phyloP scores from a whole-genome alignment of 2,888 invertebrate genomes.

The Diplolepis rosae region DNA sequence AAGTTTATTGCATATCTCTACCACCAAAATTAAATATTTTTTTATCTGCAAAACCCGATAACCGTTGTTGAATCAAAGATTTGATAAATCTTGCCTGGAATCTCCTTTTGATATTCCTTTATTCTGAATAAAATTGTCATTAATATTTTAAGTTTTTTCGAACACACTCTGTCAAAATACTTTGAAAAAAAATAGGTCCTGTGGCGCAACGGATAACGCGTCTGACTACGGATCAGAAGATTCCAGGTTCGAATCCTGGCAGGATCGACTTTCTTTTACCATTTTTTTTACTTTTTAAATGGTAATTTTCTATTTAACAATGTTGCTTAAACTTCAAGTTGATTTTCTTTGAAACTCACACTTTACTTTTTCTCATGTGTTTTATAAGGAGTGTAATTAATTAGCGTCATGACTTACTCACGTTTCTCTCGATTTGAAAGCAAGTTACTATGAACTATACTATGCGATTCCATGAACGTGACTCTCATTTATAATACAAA shows the following conservation, averaged over 20 bases:
- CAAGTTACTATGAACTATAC: background rate
- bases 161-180: background rate
- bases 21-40: too few species aligned
- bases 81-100: too few species aligned
- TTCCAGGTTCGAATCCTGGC: slow-evolving; percentile 75
- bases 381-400: background rate
- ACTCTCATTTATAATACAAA: slow-evolving; percentile 14
- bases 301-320: background rate
- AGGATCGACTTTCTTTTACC: slow-evolving; percentile 53
- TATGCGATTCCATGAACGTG: slow-evolving; percentile 3
- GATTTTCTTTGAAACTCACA: background rate
- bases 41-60: too few species aligned
- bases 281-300: background rate
- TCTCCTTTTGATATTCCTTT: background rate
- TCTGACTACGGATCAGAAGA: slow-evolving; percentile 83
- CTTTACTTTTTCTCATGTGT: too few species aligned
- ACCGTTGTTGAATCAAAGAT: too few species aligned
- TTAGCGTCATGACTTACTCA: background rate
- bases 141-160: background rate
- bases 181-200: slow-evolving; percentile 53
- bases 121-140: background rate
- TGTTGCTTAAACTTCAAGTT: background rate
- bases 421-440: background rate
- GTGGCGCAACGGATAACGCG: slow-evolving; percentile 77
- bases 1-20: too few species aligned